Conservation (phyloP, 2,113 vertebrate species). For the Gallinago media region DNA sequence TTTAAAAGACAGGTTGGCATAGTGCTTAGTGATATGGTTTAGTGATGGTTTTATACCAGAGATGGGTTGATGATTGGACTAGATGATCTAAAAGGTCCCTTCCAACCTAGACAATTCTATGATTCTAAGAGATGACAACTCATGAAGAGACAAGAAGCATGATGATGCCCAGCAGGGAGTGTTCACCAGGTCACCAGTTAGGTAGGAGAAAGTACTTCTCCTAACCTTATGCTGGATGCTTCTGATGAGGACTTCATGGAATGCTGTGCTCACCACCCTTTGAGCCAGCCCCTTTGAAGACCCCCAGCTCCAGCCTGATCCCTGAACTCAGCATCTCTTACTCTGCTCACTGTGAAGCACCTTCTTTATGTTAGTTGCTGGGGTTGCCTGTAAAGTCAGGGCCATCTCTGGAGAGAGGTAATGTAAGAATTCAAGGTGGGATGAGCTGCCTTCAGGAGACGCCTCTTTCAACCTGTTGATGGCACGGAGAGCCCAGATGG, state of each 20-base stretch:
- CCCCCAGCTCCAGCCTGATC: not conserved
- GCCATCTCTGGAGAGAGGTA: not conserved
- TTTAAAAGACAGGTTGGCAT: too few species aligned
- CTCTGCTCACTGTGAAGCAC: accelerated
- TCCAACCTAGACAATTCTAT: too few species aligned
- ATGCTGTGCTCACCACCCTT: accelerated
- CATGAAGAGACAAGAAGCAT: not conserved
- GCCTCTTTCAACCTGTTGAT: not conserved
- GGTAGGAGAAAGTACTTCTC: not conserved
- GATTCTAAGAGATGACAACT: not conserved
- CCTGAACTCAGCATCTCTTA: not conserved
- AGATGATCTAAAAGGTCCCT: too few species aligned
- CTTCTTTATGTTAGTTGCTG: not conserved
- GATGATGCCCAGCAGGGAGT: not conserved
- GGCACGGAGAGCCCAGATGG: not conserved
- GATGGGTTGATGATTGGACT: too few species aligned
- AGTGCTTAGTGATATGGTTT: too few species aligned
- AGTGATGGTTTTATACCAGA: too few species aligned
- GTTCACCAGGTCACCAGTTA: not conserved
- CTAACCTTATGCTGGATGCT: not conserved
- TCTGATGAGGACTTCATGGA: not conserved
- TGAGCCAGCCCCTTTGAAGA: not conserved
- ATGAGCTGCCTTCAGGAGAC: not conserved
- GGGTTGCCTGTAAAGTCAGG: not conserved
- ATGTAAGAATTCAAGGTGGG: not conserved